Base-by-base conservation (phyloP, 2,797 vertebrate species). In the Crenichthys baileyi region DNA sequence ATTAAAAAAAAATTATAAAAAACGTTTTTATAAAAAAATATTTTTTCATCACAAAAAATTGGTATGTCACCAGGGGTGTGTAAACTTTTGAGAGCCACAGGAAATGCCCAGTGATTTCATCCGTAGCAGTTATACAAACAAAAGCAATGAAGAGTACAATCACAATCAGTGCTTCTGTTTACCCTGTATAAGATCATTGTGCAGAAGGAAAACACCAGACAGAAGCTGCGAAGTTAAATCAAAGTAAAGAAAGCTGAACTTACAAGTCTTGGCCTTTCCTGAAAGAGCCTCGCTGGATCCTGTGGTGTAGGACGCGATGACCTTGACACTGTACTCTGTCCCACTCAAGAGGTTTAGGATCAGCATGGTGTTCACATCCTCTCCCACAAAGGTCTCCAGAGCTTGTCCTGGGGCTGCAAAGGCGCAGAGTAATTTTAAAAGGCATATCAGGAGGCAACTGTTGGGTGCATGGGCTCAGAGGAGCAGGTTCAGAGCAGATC, bases 341-440 rank as follows among this genome's bases (percentile, higher is more conserved):
- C 97, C 98, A 13, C 97, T 98, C 83, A 98, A 91, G 80, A 99
- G 96, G 92, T 99, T 99, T 8, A 98, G 91, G 81, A 99, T 96
- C 78, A 99, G 94, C 92, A 99, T 98, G 86, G 96, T 98, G 89
- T 95, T 97, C 82, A 99, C 94, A 76, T 98, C 97, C 18, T 98
- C 97, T 1, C 98, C 98, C 53, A 99, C 98, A 18, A 99, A 99
- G 0, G 98, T 98, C 93, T 99, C 98, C 92, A 99, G 90, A 0
- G 97, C 97, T 0, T 94, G 93, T 16, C 97, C 97, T 0, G 96
- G 88, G 29, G 92, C 98, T 99, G 89, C 5, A 80, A 81, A 44
- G 48, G 71, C 29, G 46, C 1, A 22, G 26, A 74, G 75, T 16
- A 41, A 63, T 7, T 15, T 15, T 53, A 79, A 70, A 16, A 51